Evolutionary conservation across 2,888 invertebrate species (phyloP), one percentile per base, ranked within the genome.

Genomic region (Hypomecis punctinalis): DNA sequence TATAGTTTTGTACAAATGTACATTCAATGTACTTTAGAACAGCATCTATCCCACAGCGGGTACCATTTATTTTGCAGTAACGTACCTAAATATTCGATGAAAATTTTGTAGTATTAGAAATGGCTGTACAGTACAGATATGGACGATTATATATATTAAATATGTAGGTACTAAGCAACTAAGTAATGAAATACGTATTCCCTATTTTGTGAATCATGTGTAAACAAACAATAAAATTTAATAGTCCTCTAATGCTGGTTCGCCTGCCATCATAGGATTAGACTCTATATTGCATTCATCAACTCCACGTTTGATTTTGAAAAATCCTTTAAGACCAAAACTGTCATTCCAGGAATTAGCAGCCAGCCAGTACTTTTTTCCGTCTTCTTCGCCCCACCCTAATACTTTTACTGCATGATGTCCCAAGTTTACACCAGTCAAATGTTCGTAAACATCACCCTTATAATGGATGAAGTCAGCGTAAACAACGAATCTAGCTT

Each of bases 341-440:
- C 11, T 97, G 98, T 85, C 96, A 97, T 94, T 91, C 98, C 98
- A 98, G 6, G 33, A 48, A 35, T 48, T 48, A 6, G 35, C 33
- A 33, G 98, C 98, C 9, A 95, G 84, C 97, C 97, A 35, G 94
- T 90, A 47, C 93, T 93, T 77, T 97, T 97, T 7, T 4, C 40
- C 40, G 40, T 0, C 40, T 40, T 40, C 40, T 40, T 40, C 40
- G 7, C 40, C 40, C 40, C 40, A 40, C 4, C 40, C 40, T 10
- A 40, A 40, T 40, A 40, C 10, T 40, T 40, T 40, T 7, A 40
- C 40, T 9, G 40, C 40, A 40, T 40, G 40, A 10, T 40, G 9
- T 9, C 40, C 40, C 5, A 40, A 8, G 9, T 40, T 40, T 7
- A 9, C 7, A 40, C 40, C 40, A 40, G 7, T 9, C 40, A 10